Conservation (phyloP, 2,888 invertebrate genomes). For the Lepidochrysops patricia region DNA sequence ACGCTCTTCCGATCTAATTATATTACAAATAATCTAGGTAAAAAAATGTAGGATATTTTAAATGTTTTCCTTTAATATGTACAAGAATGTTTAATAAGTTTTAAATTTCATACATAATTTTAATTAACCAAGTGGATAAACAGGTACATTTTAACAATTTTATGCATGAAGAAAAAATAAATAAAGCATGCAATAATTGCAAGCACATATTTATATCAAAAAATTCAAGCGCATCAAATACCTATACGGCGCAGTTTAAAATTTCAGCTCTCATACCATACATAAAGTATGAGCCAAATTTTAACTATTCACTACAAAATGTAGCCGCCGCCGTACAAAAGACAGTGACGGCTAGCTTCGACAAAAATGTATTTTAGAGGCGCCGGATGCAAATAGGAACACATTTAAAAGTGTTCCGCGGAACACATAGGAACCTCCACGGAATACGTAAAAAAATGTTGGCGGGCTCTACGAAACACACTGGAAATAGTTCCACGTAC, state of each 20-base stretch:
- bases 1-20: too few relatives aligned
- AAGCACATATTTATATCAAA: background rate
- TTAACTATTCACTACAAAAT: conserved; percentile 25
- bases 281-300: conserved; percentile 16
- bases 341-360: conserved; percentile 42
- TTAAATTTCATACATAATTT: too few relatives aligned
- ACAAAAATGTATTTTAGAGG: conserved; percentile 48
- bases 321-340: conserved; percentile 24
- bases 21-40: too few relatives aligned
- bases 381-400: conserved; percentile 29
- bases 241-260: conserved; percentile 2
- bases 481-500: too few relatives aligned
- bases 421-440: conserved; percentile 18
- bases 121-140: background rate
- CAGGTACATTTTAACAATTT: too few relatives aligned
- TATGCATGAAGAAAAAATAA: too few relatives aligned
- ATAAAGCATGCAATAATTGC: background rate
- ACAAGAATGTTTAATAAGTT: too few relatives aligned
- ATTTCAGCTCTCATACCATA: background rate
- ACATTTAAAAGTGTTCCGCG: conserved; percentile 45
- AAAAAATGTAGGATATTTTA: too few relatives aligned
- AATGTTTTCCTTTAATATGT: too few relatives aligned
- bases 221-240: background rate
- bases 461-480: too few relatives aligned
- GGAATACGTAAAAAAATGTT: too few relatives aligned